Conservation (phyloP, 2,113 vertebrate genomes). For the Archocentrus centrarchus region DNA sequence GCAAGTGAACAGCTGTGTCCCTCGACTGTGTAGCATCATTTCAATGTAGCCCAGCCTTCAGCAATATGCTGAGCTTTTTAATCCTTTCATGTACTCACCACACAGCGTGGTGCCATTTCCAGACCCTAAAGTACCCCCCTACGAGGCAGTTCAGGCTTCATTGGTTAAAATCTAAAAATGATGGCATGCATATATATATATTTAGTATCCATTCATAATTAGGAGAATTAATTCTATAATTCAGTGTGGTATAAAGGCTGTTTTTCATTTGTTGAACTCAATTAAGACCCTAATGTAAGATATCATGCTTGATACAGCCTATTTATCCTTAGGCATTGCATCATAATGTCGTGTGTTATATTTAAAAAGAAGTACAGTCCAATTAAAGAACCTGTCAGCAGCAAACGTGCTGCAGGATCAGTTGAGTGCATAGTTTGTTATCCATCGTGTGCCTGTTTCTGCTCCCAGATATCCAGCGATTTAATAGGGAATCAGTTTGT, state of each 20-base stretch:
- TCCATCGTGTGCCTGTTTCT: conserved; percentile 14
- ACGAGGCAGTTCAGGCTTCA: not conserved
- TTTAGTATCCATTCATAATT: not conserved
- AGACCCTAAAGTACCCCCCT: conserved; percentile 26
- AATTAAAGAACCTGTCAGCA: conserved; percentile 23
- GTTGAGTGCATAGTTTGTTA: conserved; percentile 20
- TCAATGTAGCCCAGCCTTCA: conserved; percentile 43
- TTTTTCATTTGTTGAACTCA: conserved; percentile 22
- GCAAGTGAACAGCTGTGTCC: conserved; percentile 50
- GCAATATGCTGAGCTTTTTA: conserved; percentile 60
- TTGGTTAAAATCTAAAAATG: conserved; percentile 12
- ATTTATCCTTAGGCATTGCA: conserved; percentile 20
- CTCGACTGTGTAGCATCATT: conserved; percentile 41
- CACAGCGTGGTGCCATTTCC: conserved; percentile 56
- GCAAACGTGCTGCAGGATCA: conserved; percentile 11
- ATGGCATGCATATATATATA: conserved; percentile 6
- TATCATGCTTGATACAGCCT: conserved; percentile 43
- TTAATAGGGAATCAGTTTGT: conserved; percentile 44
- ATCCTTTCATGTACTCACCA: conserved; percentile 65
- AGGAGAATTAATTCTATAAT: conserved; percentile 20
- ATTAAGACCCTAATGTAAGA: conserved; percentile 49
- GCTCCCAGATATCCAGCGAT: conserved; percentile 29
- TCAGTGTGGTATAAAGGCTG: conserved; percentile 18
- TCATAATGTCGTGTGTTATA: conserved; percentile 31
- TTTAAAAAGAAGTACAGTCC: not conserved